These are phyloP conservation scores for Panonychus citri DNA, from an alignment of 1,140 invertebrate species.

Conservation along the genomic window DNA sequence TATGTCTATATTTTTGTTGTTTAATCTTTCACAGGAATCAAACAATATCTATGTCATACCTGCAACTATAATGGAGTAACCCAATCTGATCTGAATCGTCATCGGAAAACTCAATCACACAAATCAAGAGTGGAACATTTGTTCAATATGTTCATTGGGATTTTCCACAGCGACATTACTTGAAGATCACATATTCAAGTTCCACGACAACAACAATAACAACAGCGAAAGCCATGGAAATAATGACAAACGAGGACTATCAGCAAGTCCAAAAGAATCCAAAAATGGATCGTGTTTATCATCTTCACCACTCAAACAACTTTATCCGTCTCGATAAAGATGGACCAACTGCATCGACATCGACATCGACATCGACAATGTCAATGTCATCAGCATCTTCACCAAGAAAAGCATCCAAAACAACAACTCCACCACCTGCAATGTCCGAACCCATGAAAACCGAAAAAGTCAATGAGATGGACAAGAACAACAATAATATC, in stretches of 20 bases:
- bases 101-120: conserved; percentile 28
- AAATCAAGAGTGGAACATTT: conserved; percentile 20
- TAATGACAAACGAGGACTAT: no score
- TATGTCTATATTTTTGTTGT: background rate
- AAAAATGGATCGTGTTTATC: no score
- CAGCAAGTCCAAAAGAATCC: no score
- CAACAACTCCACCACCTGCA: no score
- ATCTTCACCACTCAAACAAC: background rate
- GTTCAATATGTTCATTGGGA: conserved; percentile 22
- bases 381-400: background rate
- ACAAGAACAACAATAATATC: background rate
- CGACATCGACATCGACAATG: background rate
- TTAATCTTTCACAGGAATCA: conserved; percentile 22
- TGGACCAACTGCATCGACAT: background rate
- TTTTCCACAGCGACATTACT: conserved; percentile 19
- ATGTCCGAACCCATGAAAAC: background rate
- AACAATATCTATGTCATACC: conserved; percentile 26
- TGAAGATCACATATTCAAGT: conserved; percentile 10
- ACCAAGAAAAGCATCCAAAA: background rate
- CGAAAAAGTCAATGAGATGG: background rate
- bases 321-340: no score
- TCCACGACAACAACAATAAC: conserved; percentile 2
- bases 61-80: conserved; percentile 31
- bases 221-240: no score
- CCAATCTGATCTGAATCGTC: conserved; percentile 28